phyloP scores from a whole-genome alignment of 2,113 vertebrate genomes.

The Glaucidium brasilianum region DNA sequence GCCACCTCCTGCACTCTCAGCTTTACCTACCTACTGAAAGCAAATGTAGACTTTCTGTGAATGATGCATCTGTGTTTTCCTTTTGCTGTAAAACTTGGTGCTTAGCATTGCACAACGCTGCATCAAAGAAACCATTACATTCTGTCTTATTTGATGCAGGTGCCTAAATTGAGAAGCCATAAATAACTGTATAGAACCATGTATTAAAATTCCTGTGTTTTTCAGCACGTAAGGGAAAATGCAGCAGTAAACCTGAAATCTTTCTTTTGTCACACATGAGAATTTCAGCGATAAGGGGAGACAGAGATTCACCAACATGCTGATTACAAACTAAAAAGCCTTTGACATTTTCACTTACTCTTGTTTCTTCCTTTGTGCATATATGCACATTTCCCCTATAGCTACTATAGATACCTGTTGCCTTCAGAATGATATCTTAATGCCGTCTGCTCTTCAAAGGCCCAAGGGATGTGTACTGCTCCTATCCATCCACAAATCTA shows the following conservation, averaged over 20 bases:
- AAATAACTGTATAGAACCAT: background rate
- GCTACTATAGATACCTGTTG: background rate
- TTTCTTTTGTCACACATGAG: background rate
- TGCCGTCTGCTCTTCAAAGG: background rate
- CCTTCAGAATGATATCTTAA: background rate
- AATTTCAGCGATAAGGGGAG: background rate
- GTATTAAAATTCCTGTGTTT: background rate
- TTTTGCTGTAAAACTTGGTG: background rate
- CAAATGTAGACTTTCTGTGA: background rate
- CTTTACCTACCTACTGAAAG: background rate
- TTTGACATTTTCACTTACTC: background rate
- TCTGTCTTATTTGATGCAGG: background rate
- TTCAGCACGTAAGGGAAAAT: background rate
- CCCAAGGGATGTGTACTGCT: accelerated
- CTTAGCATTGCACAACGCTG: background rate
- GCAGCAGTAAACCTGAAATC: background rate
- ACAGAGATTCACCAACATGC: background rate
- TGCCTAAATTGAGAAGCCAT: background rate
- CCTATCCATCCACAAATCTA: background rate
- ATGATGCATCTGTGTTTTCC: background rate
- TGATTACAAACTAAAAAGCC: background rate
- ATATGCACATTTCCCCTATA: background rate
- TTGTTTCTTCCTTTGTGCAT: background rate
- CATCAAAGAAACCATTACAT: background rate
- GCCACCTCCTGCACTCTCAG: background rate